These are phyloP conservation scores for Palloptera scutellata DNA, from an alignment of 2,888 invertebrate species.

Conservation along the genomic window DNA sequence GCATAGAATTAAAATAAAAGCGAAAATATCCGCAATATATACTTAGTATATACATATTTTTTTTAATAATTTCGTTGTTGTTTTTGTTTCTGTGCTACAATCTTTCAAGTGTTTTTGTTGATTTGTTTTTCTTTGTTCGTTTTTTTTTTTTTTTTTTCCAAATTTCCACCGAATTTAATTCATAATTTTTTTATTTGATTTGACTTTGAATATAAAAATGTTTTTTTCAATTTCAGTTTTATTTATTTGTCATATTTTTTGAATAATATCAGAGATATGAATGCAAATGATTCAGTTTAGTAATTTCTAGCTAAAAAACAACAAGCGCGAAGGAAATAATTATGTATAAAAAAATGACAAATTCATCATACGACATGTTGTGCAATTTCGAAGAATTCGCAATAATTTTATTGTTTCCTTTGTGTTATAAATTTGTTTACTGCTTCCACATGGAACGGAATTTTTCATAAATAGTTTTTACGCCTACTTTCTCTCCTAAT, in stretches of 20 bases:
- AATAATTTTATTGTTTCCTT: not conserved
- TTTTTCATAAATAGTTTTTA: too few species aligned
- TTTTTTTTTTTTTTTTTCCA: slow-evolving; percentile 8
- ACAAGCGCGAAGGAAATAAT: slow-evolving; percentile 12
- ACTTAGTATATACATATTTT: slow-evolving; percentile 11
- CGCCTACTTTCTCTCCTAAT: too few species aligned
- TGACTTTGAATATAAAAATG: too few species aligned
- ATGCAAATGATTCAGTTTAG: too few species aligned
- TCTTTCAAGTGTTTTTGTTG: not conserved
- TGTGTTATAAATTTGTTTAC: slow-evolving; percentile 1
- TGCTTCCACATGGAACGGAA: not conserved
- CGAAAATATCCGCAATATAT: not conserved
- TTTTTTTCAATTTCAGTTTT: too few species aligned
- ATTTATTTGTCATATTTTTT: too few species aligned
- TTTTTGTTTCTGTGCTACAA: not conserved
- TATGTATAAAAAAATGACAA: slow-evolving; percentile 13
- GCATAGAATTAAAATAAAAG: too few species aligned
- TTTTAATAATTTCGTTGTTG: slow-evolving; percentile 25
- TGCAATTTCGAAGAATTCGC: not conserved
- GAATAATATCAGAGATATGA: too few species aligned
- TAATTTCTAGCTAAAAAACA: slow-evolving; percentile 20
- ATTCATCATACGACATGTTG: not conserved
- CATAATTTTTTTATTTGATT: too few species aligned
- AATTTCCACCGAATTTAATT: too few species aligned
- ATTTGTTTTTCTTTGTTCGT: not conserved